These are phyloP conservation scores for Formica exsecta DNA, from an alignment of 1,140 invertebrate genomes.

Conservation along the genomic window DNA sequence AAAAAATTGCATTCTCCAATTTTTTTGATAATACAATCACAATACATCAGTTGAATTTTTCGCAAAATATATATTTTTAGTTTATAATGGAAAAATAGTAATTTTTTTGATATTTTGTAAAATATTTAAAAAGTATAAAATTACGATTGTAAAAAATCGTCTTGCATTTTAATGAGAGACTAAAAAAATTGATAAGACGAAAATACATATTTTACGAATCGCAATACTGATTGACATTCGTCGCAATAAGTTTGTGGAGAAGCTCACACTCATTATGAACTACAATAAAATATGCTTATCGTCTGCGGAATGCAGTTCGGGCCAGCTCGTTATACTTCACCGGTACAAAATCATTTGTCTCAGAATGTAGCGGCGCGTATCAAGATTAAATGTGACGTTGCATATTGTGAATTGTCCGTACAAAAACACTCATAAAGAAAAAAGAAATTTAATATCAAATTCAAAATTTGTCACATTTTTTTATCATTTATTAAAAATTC, in stretches of 20 bases:
- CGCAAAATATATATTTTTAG: not conserved
- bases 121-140: not conserved
- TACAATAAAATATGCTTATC: slow-evolving; percentile 75
- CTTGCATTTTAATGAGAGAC: not conserved
- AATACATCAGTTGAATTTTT: not conserved
- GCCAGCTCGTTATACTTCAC: slow-evolving; percentile 53
- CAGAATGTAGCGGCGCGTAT: not conserved
- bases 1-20: not conserved
- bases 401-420: not conserved
- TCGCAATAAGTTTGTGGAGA: slow-evolving; percentile 57
- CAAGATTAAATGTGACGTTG: slow-evolving; percentile 47
- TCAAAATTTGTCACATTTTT: not conserved
- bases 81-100: not conserved
- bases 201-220: slow-evolving; percentile 44
- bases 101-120: slow-evolving; percentile 1
- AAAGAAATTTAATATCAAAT: not conserved
- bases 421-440: not conserved
- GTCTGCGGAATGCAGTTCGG: slow-evolving; percentile 70
- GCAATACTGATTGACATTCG: slow-evolving; percentile 42
- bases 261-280: slow-evolving; percentile 66
- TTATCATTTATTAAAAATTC: not conserved
- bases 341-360: slow-evolving; percentile 56
- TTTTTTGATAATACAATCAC: not conserved
- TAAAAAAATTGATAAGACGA: not conserved
- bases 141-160: not conserved